These are phyloP conservation scores for Gallinago media DNA, from an alignment of 2,113 vertebrate species.

Conservation along the genomic window DNA sequence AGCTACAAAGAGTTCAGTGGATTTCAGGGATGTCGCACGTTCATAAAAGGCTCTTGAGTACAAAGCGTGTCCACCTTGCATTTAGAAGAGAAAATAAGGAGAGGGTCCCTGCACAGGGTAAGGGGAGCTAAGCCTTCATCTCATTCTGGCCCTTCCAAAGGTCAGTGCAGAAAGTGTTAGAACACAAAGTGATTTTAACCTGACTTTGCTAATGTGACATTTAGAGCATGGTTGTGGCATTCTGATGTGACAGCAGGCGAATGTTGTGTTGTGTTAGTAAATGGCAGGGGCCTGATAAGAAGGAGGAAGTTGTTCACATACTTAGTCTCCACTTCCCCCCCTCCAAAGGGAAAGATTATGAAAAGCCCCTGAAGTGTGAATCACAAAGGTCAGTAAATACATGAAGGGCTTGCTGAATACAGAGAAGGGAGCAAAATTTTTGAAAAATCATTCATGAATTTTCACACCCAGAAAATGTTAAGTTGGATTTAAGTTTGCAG, in stretches of 20 bases:
- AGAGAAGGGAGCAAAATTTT: neutral
- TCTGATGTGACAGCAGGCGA: slow-evolving; percentile 56
- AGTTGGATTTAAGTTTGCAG: neutral
- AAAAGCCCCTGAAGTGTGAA: neutral
- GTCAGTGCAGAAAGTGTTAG: slow-evolving; percentile 46
- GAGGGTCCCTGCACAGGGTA: neutral
- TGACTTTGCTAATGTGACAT: slow-evolving; percentile 76
- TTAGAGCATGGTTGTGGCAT: slow-evolving; percentile 60
- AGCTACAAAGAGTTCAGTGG: accelerated
- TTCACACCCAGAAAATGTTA: neutral
- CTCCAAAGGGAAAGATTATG: neutral
- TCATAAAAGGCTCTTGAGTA: neutral
- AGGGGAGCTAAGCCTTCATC: neutral
- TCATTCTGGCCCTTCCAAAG: slow-evolving; percentile 56
- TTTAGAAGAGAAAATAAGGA: slow-evolving; percentile 56
- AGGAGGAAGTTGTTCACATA: neutral
- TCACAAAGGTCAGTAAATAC: slow-evolving; percentile 21
- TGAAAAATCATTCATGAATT: neutral
- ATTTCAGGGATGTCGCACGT: neutral
- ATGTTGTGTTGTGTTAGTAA: slow-evolving; percentile 1
- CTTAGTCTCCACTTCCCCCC: neutral
- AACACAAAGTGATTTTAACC: slow-evolving; percentile 62
- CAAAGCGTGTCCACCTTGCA: neutral
- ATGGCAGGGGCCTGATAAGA: neutral
- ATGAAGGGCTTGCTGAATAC: neutral